phyloP scores from a whole-genome alignment of 1,140 invertebrate species.

The Hyles euphorbiae region DNA sequence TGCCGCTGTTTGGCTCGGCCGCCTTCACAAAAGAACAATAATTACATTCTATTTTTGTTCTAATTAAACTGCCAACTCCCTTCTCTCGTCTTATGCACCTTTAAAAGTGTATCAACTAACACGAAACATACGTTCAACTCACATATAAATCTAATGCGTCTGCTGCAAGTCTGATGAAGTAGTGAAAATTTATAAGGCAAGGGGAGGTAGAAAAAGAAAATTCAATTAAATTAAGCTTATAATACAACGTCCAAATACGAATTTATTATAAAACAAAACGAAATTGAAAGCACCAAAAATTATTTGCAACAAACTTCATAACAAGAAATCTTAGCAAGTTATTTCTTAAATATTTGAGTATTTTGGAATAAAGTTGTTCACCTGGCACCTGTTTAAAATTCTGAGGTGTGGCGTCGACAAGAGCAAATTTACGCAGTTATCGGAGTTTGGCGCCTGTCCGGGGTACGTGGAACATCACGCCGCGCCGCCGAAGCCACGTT shows the following conservation, averaged over 20 bases:
- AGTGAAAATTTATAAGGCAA: too few relatives aligned
- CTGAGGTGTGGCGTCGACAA: conserved; percentile 39
- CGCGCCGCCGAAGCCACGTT: conserved; percentile 20
- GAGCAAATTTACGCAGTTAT: conserved; percentile 39
- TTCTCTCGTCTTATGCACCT: too few relatives aligned
- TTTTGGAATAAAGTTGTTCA: conserved; percentile 46
- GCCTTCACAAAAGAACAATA: conserved; percentile 39
- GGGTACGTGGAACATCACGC: conserved; percentile 36
- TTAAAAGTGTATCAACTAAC: too few relatives aligned
- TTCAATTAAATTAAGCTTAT: too few relatives aligned
- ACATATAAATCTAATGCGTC: too few relatives aligned
- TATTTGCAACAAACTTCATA: conserved; percentile 11
- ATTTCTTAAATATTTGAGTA: conserved; percentile 46
- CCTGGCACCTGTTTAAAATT: conserved; percentile 57
- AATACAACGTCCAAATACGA: too few relatives aligned
- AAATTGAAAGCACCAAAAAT: too few relatives aligned
- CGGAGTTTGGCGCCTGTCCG: conserved; percentile 28
- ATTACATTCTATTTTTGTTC: conserved; percentile 11
- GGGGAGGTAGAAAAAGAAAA: too few relatives aligned
- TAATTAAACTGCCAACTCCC: background rate
- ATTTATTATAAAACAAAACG: too few relatives aligned
- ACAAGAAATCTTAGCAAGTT: conserved; percentile 41
- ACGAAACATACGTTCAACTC: too few relatives aligned
- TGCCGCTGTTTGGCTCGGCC: conserved; percentile 53
- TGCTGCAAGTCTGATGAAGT: too few relatives aligned